These are phyloP conservation scores for Hypotaenidia philippensis DNA, from an alignment of 2,797 vertebrate species.

Conservation along the genomic window DNA sequence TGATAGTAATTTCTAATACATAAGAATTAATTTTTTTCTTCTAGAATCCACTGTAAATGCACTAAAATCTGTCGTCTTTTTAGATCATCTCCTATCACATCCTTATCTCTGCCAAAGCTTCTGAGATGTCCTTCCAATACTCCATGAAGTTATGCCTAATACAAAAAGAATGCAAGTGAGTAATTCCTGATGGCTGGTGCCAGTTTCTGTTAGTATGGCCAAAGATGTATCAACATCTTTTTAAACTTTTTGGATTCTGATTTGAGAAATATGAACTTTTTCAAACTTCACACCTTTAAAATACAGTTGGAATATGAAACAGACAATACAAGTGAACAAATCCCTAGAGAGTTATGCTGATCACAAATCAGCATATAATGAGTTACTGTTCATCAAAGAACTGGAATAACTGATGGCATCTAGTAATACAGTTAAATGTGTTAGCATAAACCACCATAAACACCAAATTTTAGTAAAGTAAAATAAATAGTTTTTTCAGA, in stretches of 20 bases:
- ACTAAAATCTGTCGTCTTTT: not conserved
- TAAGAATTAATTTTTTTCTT: not conserved
- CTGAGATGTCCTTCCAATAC: not conserved
- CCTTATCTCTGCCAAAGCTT: not conserved
- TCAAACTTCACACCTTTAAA: not conserved
- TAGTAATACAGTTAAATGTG: not conserved
- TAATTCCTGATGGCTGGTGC: not conserved
- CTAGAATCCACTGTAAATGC: not conserved
- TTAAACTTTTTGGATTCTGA: not conserved
- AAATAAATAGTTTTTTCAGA: slow-evolving; percentile 8
- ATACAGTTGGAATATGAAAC: not conserved
- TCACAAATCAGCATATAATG: not conserved
- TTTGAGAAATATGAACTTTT: not conserved
- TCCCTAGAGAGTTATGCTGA: not conserved
- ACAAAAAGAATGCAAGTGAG: not conserved
- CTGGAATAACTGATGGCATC: not conserved
- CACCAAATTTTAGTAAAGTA: not conserved
- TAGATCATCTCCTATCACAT: not conserved
- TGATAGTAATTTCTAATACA: not conserved
- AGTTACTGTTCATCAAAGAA: not conserved
- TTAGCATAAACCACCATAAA: slow-evolving; percentile 4
- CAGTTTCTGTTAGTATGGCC: not conserved
- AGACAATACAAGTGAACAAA: not conserved
- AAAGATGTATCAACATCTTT: not conserved
- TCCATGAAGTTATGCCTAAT: not conserved